phyloP scores from a whole-genome alignment of 2,888 invertebrate genomes.

The Cetonia aurata region DNA sequence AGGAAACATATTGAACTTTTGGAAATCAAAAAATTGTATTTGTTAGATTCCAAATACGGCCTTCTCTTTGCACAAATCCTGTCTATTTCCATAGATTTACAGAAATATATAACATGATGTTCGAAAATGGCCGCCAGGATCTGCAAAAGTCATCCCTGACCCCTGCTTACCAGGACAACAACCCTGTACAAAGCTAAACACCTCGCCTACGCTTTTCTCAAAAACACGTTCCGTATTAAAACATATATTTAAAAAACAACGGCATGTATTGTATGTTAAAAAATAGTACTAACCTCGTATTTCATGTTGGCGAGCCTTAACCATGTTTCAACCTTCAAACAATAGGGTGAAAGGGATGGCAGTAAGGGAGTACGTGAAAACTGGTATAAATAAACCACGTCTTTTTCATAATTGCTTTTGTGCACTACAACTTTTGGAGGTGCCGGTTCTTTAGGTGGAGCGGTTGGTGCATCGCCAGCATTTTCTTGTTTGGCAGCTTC shows the following conservation, averaged over 20 bases:
- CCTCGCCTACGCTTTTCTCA: conserved; percentile 16
- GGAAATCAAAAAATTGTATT: too few species aligned
- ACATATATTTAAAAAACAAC: not conserved
- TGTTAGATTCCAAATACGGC: too few species aligned
- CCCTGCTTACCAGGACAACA: conserved; percentile 39
- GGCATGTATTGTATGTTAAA: too few species aligned
- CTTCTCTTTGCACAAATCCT: not conserved
- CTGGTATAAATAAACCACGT: conserved; percentile 94
- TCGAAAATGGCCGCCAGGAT: conserved; percentile 43
- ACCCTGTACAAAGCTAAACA: conserved; percentile 30
- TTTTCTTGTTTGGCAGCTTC: conserved; percentile 67
- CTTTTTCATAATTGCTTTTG: conserved; percentile 91
- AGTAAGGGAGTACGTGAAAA: conserved; percentile 91
- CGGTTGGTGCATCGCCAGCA: conserved; percentile 67
- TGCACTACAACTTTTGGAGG: conserved; percentile 85
- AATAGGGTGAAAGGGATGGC: conserved; percentile 92
- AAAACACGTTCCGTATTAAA: conserved; percentile 5
- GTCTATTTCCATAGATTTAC: not conserved
- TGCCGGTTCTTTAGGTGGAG: conserved; percentile 73
- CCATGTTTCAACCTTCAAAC: conserved; percentile 97
- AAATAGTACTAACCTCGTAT: conserved; percentile 83
- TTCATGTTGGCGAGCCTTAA: conserved; percentile 90
- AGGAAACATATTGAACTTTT: too few species aligned
- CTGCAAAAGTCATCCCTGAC: conserved; percentile 43
- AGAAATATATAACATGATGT: conserved; percentile 33